Conservation (phyloP, 2,797 vertebrate species). For the Gambusia yucatana region DNA sequence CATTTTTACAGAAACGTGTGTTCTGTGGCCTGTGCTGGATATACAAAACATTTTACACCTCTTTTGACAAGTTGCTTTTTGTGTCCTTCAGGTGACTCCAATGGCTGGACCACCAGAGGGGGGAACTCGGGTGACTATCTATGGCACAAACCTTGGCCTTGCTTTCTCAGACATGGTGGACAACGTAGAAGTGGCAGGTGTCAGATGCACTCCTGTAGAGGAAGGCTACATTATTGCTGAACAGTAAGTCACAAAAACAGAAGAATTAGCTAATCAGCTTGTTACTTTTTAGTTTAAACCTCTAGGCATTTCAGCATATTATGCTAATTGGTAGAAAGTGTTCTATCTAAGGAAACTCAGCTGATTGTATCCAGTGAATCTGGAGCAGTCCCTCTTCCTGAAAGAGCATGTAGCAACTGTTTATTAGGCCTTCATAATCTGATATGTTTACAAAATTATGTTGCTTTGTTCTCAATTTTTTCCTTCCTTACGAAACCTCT, state of each 20-base stretch:
- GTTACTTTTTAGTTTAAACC: background rate
- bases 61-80: background rate
- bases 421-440: background rate
- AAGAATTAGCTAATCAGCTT: background rate
- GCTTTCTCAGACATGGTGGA: constrained; percentile 93
- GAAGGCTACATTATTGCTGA: constrained; percentile 94
- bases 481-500: background rate
- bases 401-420: background rate
- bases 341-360: background rate
- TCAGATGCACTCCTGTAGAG: constrained; percentile 88
- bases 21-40: background rate
- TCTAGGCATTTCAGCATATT: background rate
- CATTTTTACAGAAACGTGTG: constrained; percentile 20
- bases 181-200: constrained; percentile 93
- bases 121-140: constrained; percentile 95
- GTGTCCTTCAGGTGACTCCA: constrained; percentile 87
- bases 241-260: constrained; percentile 86
- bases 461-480: background rate
- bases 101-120: constrained; percentile 95
- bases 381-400: background rate
- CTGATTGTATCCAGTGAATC: background rate
- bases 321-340: background rate
- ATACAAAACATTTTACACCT: background rate
- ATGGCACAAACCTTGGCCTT: constrained; percentile 94
- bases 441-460: background rate